Evolutionary conservation across 2,797 vertebrate genomes (phyloP).

Genomic region (Enteromius thamalakanensis): DNA sequence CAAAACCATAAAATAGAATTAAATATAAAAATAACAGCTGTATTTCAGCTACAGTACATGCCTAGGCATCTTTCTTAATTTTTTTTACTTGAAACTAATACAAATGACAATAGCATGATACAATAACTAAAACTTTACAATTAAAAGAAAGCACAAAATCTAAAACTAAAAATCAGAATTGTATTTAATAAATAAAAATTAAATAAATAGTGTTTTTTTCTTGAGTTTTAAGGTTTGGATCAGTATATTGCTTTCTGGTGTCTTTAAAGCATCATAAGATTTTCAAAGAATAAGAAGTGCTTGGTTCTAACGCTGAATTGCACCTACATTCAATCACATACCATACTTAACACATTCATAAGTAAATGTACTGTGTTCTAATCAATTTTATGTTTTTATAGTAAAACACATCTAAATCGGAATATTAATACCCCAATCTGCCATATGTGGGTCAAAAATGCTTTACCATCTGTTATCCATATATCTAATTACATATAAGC

Average conservation of each 20-base stretch:
- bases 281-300: background rate
- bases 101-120: too few relatives aligned
- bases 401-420: background rate
- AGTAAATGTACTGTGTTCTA: background rate
- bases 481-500: slow-evolving; percentile 4
- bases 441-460: background rate
- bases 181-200: too few relatives aligned
- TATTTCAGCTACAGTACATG: background rate
- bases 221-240: background rate
- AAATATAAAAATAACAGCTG: too few relatives aligned
- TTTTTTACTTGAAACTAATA: background rate
- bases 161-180: background rate
- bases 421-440: background rate
- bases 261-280: background rate
- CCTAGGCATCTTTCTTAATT: background rate
- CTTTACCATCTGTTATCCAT: slow-evolving; percentile 22
- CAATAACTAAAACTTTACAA: too few relatives aligned
- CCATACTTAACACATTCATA: background rate
- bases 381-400: background rate
- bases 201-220: too few relatives aligned
- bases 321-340: background rate
- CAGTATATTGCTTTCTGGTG: background rate
- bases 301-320: background rate
- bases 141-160: too few relatives aligned
- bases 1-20: background rate